Base-by-base conservation (phyloP, 2,113 vertebrate genomes). In the Lagopus leucura region DNA sequence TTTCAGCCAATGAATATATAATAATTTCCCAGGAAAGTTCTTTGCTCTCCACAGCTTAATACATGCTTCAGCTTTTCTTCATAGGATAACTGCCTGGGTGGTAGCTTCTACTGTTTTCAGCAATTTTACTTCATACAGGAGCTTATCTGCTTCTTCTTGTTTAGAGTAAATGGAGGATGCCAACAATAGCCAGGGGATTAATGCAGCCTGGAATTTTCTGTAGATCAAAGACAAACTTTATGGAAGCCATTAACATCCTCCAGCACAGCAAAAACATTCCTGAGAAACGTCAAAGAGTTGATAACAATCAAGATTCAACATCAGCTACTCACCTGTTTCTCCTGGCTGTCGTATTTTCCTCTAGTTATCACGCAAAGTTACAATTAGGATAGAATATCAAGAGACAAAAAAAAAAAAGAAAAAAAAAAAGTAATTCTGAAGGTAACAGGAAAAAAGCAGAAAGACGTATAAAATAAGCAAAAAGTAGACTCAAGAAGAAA, bases 181-280 rank as follows among this genome's bases (percentile, higher is more conserved):
- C 60, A 5, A 2, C 67, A 28, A 88, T 57, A 93, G 89, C 67
- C 45, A 85, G 13, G 60, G 50, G 79, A 87, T 94, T 94, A 95
- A 91, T 73, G 75, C 87, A 64, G 45, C 64, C 74, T 91, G 76
- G 60, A 88, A 74, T 92, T 88, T 91, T 93, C 60, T 88, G 32
- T 42, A 96, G 88, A 96, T 94, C 91, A 97, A 95, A 95, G 89
- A 40, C 60, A 81, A 88, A 86, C 19, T 94, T 94, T 89, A 92
- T 75, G 40, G 79, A 58, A 90, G 36, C 16, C 63, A 85, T 91
- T 88, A 93, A 86, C 72, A 78, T 91, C 72, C 61, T 89, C 55
- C 47, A 86, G 57, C n/a, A 65, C 30, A 86, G 40, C 55, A 81
- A 64, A 4, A 90, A 22, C 69, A 88, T 96, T 95, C 82, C 72